phyloP scores from a whole-genome alignment of 1,140 invertebrate genomes.

The Rhopalosiphum maidis region DNA sequence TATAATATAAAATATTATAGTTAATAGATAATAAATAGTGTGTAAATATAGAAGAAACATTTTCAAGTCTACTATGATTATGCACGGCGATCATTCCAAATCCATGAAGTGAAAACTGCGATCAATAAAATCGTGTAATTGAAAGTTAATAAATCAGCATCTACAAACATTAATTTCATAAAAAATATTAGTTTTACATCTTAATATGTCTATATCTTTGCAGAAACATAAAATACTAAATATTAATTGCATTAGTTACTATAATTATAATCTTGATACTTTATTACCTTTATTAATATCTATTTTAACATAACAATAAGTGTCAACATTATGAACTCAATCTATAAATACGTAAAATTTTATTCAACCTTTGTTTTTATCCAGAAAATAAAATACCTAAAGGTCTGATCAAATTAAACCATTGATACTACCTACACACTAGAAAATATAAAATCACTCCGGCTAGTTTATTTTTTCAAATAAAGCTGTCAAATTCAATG shows the following conservation, averaged over 20 bases:
- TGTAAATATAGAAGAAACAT: conserved; percentile 16
- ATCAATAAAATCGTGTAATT: conserved; percentile 18
- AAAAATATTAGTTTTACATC: neutral
- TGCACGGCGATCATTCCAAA: conserved; percentile 37
- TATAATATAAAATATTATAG: neutral
- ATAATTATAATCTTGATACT: neutral
- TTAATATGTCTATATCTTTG: neutral
- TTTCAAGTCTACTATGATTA: conserved; percentile 24
- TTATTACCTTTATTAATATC: neutral
- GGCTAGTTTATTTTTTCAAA: too few relatives aligned
- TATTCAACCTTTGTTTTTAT: too few relatives aligned
- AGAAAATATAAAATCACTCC: too few relatives aligned
- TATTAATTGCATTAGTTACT: neutral
- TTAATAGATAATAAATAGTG: neutral
- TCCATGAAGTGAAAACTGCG: conserved; percentile 15
- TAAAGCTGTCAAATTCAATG: too few relatives aligned
- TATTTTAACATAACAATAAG: neutral
- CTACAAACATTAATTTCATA: neutral
- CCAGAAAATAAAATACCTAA: too few relatives aligned
- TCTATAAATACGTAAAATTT: neutral
- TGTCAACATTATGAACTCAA: neutral
- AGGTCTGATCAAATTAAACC: too few relatives aligned
- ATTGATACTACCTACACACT: too few relatives aligned
- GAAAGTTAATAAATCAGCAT: conserved; percentile 25
- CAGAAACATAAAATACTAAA: neutral